phyloP scores from a whole-genome alignment of 2,888 invertebrate genomes.

The Macrophya annulata region DNA sequence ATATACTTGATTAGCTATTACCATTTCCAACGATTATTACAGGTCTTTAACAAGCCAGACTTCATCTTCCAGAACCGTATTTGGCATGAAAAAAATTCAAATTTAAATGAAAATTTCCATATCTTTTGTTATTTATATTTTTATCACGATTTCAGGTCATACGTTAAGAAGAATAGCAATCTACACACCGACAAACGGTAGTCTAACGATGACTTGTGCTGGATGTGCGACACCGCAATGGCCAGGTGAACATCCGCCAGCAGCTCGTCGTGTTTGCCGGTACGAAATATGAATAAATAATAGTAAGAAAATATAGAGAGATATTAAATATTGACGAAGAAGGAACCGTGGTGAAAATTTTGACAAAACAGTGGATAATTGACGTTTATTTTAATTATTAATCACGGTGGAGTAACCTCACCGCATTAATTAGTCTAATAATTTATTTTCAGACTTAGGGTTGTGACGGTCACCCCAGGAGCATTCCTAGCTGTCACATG shows the following conservation, averaged over 20 bases:
- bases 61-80: neutral
- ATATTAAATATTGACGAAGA: neutral
- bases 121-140: neutral
- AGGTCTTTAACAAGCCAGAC: neutral
- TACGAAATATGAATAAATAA: conserved; percentile 59
- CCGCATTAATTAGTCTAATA: conserved; percentile 1
- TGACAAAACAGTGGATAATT: neutral
- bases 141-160: conserved; percentile 82
- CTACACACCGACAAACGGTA: conserved; percentile 82
- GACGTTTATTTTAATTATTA: conserved; percentile 12
- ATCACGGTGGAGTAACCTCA: neutral
- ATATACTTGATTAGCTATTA: neutral
- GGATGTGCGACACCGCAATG: conserved; percentile 87
- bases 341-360: neutral
- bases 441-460: conserved; percentile 82
- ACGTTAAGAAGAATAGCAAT: conserved; percentile 88
- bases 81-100: neutral
- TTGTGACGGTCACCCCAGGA: conserved; percentile 89
- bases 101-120: conserved; percentile 4
- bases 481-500: conserved; percentile 89
- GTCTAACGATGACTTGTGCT: conserved; percentile 86
- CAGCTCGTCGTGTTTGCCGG: conserved; percentile 87
- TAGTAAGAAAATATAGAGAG: neutral
- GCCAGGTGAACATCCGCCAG: conserved; percentile 90
- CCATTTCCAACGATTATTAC: neutral